These are phyloP conservation scores for Sturnira hondurensis DNA, from an alignment of 2,113 vertebrate species.

Conservation along the genomic window DNA sequence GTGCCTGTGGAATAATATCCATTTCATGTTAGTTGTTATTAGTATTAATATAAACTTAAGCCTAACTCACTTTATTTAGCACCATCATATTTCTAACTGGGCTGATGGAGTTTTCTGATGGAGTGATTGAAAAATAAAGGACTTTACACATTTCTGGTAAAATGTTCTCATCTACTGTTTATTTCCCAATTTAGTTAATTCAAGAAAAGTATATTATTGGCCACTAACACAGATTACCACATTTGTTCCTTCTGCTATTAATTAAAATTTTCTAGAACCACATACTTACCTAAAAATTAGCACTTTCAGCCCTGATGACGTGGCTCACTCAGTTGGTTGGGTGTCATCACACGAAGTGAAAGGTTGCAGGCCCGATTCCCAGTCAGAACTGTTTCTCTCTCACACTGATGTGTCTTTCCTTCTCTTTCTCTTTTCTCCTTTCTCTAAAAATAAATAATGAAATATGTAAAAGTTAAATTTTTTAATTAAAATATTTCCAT, in stretches of 20 bases:
- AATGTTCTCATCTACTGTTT: neutral
- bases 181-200: neutral
- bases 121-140: neutral
- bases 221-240: neutral
- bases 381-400: too few species aligned
- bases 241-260: neutral
- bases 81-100: neutral
- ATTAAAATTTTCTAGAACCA: neutral
- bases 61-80: neutral
- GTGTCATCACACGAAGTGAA: too few species aligned
- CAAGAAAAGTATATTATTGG: neutral
- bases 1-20: neutral
- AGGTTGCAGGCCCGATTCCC: too few species aligned
- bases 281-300: neutral
- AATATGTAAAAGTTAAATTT: neutral
- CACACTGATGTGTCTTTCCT: too few species aligned
- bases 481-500: neutral
- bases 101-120: neutral
- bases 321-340: too few species aligned
- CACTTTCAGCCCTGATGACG: neutral
- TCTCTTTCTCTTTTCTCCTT: too few species aligned
- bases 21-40: neutral
- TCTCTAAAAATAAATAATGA: too few species aligned
- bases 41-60: neutral
- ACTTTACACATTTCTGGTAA: neutral